Evolutionary conservation across 2,888 invertebrate species (phyloP), one percentile per base, ranked within the genome.

Genomic region (Hirudinaria manillensis): DNA sequence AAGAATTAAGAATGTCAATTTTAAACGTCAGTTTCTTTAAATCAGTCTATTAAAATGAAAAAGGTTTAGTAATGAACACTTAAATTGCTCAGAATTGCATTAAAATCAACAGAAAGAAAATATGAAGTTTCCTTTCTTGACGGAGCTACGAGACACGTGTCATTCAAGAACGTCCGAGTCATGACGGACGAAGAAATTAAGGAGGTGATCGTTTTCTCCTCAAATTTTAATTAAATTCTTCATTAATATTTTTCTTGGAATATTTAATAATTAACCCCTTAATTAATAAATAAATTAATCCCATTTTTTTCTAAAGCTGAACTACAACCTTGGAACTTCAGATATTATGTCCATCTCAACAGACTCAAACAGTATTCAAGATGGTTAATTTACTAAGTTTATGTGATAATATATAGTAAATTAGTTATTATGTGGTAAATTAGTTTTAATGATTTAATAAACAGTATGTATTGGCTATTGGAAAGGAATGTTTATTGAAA

Each of bases 1-100:
- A 24, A 61, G 61, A 61, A 61, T 61, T 61, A 61, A 10, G 24
- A 61, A 19, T n/a, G n/a, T 61, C 61, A 61, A 61, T 29, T n/a
- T 21, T n/a, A 4, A n/a, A 61, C 24, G 61, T 61, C n/a, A n/a
- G 61, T 61, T 24, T 27, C 29, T 61, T 61, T 61, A 10, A 27
- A 4, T 61, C 7, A 61, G 10, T 29, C n/a, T 1, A 27, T 16
- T 61, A 61, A 61, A 61, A 53, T 53, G n/a, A 16, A 10, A 45
- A 45, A 45, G 10, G 10, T 45, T 45, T 45, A 45, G 16, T 61
- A 61, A 61, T 61, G 24, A 7, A 24, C 56, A 56, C 3, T 21
- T 16, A 53, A 53, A 53, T 53, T 53, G 53, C 13, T 16, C 53
- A 13, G 53, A 21, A 53, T 16, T 53, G 21, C 13, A 53, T 53